phyloP scores from a whole-genome alignment of 2,797 vertebrate genomes.

The Mormyrus proboscirostris region DNA sequence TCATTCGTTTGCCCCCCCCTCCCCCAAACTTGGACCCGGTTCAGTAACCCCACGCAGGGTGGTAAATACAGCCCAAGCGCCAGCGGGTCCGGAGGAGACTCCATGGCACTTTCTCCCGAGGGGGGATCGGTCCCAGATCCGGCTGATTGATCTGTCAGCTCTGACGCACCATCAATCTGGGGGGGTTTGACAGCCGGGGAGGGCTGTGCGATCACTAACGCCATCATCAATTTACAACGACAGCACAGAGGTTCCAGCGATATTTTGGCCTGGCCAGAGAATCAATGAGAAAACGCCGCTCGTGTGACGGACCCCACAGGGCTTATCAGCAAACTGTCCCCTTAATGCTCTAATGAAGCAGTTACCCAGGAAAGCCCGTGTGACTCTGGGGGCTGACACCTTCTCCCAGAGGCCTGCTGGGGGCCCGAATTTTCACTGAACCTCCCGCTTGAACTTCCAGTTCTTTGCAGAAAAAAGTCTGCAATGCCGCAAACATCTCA shows the following conservation, averaged over 20 bases:
- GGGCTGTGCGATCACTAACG: conserved; percentile 46
- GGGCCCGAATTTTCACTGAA: not conserved
- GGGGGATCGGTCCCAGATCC: conserved; percentile 35
- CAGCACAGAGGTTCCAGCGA: not conserved
- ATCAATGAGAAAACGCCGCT: not conserved
- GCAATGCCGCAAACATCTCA: not conserved
- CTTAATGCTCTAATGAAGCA: not conserved
- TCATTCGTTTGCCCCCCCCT: conserved; percentile 61
- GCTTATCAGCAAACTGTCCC: not conserved
- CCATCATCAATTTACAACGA: not conserved
- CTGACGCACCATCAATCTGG: conserved; percentile 39
- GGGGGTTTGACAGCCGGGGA: conserved; percentile 30
- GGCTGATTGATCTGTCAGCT: conserved; percentile 56
- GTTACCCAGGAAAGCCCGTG: not conserved
- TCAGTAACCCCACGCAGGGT: not conserved
- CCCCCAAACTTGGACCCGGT: not conserved
- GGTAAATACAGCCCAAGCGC: too few relatives aligned
- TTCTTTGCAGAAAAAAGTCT: not conserved
- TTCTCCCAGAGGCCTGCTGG: not conserved
- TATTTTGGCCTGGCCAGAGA: not conserved
- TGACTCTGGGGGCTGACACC: not conserved
- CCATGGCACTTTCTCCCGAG: conserved; percentile 57
- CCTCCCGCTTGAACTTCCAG: not conserved
- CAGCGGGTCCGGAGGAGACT: not conserved
- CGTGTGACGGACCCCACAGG: not conserved